phyloP scores from a whole-genome alignment of 1,140 invertebrate genomes.

The Lithobius niger region DNA sequence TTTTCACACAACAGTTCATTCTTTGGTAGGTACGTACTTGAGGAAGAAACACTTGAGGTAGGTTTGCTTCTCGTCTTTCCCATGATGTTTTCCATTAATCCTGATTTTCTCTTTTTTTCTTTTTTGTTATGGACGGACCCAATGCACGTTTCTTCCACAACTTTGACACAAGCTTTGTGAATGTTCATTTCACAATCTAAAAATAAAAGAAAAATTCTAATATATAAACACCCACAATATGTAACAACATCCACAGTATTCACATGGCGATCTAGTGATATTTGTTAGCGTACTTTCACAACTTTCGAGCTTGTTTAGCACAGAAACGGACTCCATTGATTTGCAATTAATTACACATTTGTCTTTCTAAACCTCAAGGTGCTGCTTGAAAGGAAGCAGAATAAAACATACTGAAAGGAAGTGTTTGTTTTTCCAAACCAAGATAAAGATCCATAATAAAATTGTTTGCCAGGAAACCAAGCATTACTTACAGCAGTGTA shows the following conservation, averaged over 20 bases:
- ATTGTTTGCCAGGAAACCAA: too few relatives aligned
- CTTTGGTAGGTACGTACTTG: not conserved
- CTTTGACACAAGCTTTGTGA: slow-evolving; percentile 66
- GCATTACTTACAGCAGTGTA: too few relatives aligned
- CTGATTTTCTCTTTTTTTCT: slow-evolving; percentile 26
- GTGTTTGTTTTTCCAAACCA: too few relatives aligned
- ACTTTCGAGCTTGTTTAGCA: too few relatives aligned
- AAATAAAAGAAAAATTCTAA: slow-evolving; percentile 21
- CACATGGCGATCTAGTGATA: slow-evolving; percentile 6
- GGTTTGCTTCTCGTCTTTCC: slow-evolving; percentile 17
- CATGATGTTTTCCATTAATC: slow-evolving; percentile 26
- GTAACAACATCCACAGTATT: not conserved
- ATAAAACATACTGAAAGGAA: too few relatives aligned
- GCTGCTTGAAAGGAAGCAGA: too few relatives aligned
- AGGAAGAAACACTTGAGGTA: slow-evolving; percentile 15
- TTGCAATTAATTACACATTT: too few relatives aligned
- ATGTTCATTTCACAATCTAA: slow-evolving; percentile 77
- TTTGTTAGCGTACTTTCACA: too few relatives aligned
- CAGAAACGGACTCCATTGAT: too few relatives aligned
- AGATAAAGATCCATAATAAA: too few relatives aligned
- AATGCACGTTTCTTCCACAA: slow-evolving; percentile 70
- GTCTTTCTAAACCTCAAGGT: too few relatives aligned
- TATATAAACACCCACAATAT: slow-evolving; percentile 3
- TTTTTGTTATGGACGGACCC: slow-evolving; percentile 55
- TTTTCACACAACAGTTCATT: too few relatives aligned